Evolutionary conservation across 2,797 vertebrate genomes (phyloP), one percentile per base, ranked within the genome.

Genomic region (Myotis daubentonii): DNA sequence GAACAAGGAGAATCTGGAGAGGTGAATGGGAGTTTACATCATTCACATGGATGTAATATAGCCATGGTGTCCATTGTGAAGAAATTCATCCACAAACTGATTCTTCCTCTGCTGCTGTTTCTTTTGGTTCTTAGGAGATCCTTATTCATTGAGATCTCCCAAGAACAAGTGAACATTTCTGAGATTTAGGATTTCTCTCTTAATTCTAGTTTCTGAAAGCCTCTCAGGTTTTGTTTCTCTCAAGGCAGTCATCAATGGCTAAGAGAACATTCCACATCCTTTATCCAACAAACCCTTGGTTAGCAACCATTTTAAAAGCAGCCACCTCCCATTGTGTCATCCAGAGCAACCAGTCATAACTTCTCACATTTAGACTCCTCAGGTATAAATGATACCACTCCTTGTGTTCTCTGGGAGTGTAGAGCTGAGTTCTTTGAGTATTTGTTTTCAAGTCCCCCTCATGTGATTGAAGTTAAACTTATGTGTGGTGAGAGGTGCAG

Each of bases 51-150:
- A 66, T 53, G 68, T 47, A 81, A 88, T 81, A 47, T 72, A 22
- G 5, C 25, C 23, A 55, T 33, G 15, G 13, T 65, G 3, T 19
- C 9, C 62, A 44, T 30, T 0, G 1, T 19, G 1, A 25, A 15
- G 16, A 75, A 4, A 70, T 38, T 47, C 30, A 62, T 38, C 47
- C 47, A 47, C 47, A 47, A 6, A 28, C 2, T 38, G 25, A 25
- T 70, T n/a, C 23, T 87, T 33, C 62, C 13, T 38, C 6, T 75
- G 3, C 19, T 3, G 19, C 2, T 51, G 12, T 1, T 74, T 83
- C 57, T 62, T 11, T 70, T 11, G 17, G 30, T 79, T 93, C 7
- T 41, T 84, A 87, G 20, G 79, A 87, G 20, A 38, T 51, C 28
- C 36, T 68, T 70, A 55, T 76, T 70, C 22, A 19, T 51, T 75